Conservation (phyloP, 2,888 invertebrate genomes). For the Ophioninae sp. region DNA sequence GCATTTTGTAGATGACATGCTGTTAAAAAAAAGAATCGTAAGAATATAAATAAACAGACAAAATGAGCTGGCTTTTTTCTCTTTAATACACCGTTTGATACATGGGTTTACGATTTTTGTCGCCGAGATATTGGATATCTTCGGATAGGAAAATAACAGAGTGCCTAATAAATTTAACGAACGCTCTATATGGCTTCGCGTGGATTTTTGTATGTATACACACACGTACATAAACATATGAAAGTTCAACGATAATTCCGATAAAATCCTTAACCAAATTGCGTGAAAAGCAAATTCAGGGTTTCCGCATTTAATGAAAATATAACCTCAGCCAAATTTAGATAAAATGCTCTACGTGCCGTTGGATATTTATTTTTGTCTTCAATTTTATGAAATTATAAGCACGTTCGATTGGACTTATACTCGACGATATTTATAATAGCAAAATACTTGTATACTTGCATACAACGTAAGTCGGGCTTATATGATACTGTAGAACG, state of each 20-base stretch:
- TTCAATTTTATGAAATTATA: not conserved
- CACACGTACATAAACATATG: no score
- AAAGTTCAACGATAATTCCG: not conserved
- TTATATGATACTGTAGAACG: slow-evolving; percentile 11
- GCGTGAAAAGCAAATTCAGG: not conserved
- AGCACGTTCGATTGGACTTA: not conserved
- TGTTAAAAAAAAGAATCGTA: no score
- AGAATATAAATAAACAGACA: no score
- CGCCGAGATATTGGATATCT: no score
- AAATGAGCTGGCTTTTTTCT: no score
- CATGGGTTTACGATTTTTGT: no score
- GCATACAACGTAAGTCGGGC: not conserved
- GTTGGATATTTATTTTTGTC: not conserved
- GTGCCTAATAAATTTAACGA: no score
- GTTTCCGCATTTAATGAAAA: not conserved
- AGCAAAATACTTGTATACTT: not conserved
- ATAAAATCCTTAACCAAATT: not conserved
- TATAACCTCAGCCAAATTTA: not conserved
- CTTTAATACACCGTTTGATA: no score
- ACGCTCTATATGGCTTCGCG: no score
- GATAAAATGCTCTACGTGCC: not conserved
- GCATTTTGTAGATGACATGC: no score
- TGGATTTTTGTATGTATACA: no score
- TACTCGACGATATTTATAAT: slow-evolving; percentile 9
- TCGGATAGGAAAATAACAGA: no score